Percentiles rank a stretch among this genome's conserved stretches.
Conservation (phyloP, 2,113 vertebrate genomes). For the Probosciger aterrimus region DNA sequence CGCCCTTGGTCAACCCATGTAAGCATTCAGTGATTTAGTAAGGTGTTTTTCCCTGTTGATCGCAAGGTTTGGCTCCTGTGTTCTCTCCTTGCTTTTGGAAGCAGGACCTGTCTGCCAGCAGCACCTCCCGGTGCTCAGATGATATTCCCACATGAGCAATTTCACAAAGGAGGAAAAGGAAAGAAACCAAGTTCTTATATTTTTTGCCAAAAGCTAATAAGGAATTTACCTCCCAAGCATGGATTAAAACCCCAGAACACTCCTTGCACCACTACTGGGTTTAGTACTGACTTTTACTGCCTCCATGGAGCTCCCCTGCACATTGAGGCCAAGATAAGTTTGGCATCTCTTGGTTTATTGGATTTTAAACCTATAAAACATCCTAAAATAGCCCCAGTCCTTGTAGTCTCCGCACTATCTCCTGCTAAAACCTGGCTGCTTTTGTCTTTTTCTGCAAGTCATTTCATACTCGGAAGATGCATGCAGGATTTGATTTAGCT, state of each 20-base stretch:
- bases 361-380: neutral
- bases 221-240: neutral
- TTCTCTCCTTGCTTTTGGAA: neutral
- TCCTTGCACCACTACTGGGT: neutral
- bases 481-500: neutral
- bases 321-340: neutral
- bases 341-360: neutral
- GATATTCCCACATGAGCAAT: neutral
- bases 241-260: neutral
- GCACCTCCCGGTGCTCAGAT: neutral
- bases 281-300: neutral
- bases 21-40: neutral
- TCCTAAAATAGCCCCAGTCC: neutral
- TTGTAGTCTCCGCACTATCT: neutral
- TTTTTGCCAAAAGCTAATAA: neutral
- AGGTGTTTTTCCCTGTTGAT: rapidly evolving
- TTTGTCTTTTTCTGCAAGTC: neutral
- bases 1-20: rapidly evolving
- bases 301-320: neutral
- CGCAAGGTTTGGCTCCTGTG: rapidly evolving
- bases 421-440: neutral
- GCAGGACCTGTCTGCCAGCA: neutral
- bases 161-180: neutral
- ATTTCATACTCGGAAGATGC: neutral
- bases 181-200: neutral